Evolutionary conservation across 1,140 invertebrate genomes (phyloP).

Genomic region (Aporrectodea caliginosa): DNA sequence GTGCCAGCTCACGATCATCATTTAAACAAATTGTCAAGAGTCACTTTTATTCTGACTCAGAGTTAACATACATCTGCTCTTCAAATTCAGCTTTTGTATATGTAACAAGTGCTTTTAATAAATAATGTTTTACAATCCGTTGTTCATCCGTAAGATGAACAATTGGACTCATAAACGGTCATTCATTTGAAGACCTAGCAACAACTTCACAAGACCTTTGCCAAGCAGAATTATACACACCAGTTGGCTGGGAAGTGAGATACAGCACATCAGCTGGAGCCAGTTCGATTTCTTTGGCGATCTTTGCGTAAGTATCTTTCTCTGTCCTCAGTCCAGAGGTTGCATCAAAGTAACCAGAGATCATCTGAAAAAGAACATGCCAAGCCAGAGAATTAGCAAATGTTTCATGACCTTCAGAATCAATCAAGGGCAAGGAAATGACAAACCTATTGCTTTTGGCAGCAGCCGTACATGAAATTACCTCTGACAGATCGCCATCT

Average conservation of each 20-base stretch:
- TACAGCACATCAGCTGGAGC: conserved; percentile 70
- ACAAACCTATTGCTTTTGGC: background rate
- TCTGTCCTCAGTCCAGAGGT: conserved; percentile 71
- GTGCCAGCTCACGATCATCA: too few species aligned
- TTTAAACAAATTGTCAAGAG: too few species aligned
- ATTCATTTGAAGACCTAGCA: too few species aligned
- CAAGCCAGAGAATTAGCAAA: background rate
- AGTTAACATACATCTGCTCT: too few species aligned
- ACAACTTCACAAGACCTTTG: conserved; percentile 62
- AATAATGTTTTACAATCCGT: too few species aligned
- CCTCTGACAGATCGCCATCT: conserved; percentile 70
- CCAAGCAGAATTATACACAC: conserved; percentile 60
- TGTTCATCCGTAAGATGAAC: too few species aligned
- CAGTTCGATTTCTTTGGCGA: conserved; percentile 65
- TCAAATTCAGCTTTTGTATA: too few species aligned
- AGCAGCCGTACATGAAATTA: conserved; percentile 44
- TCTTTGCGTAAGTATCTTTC: conserved; percentile 60
- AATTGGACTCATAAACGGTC: too few species aligned
- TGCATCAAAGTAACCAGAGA: conserved; percentile 82
- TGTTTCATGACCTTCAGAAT: background rate
- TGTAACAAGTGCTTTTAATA: too few species aligned
- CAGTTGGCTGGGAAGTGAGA: conserved; percentile 76
- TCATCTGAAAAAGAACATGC: conserved; percentile 57
- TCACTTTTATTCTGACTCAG: too few species aligned
- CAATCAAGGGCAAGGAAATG: background rate